phyloP scores from a whole-genome alignment of 2,888 invertebrate genomes.

The Achlya flavicornis region DNA sequence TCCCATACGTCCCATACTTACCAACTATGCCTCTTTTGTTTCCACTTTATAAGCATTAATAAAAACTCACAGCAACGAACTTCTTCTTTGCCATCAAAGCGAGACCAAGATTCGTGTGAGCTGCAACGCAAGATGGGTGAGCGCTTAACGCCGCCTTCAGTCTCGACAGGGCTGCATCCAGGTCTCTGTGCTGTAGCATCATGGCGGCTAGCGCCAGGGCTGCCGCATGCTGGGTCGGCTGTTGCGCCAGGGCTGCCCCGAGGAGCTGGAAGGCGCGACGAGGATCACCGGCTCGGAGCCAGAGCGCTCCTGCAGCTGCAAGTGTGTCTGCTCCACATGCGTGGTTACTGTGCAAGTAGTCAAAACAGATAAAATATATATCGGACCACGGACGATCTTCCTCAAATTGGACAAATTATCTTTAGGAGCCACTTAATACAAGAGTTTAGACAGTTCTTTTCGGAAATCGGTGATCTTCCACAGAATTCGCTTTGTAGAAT shows the following conservation, averaged over 20 bases:
- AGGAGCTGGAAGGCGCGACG: slow-evolving; percentile 81
- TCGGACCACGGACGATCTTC: too few species aligned
- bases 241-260: slow-evolving; percentile 78
- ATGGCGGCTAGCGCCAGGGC: slow-evolving; percentile 80
- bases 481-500: too few species aligned
- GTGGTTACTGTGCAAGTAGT: slow-evolving; percentile 43
- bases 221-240: slow-evolving; percentile 75
- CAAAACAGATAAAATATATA: too few species aligned
- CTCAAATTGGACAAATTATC: too few species aligned
- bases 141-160: slow-evolving; percentile 76
- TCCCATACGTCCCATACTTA: too few species aligned
- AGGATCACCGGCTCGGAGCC: slow-evolving; percentile 76
- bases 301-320: slow-evolving; percentile 77
- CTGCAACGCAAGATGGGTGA: slow-evolving; percentile 74
- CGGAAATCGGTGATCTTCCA: too few species aligned
- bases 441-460: too few species aligned
- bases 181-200: slow-evolving; percentile 79
- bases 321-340: slow-evolving; percentile 80
- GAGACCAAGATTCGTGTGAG: slow-evolving; percentile 70
- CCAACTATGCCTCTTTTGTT: too few species aligned
- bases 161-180: slow-evolving; percentile 75
- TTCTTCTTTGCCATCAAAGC: slow-evolving; percentile 75
- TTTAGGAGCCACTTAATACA: too few species aligned
- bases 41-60: too few species aligned
- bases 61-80: slow-evolving; percentile 65